Percentiles rank a stretch among this genome's conserved stretches.
Evolutionary conservation across 2,797 vertebrate species (phyloP).

Genomic region (Myotis myotis): DNA sequence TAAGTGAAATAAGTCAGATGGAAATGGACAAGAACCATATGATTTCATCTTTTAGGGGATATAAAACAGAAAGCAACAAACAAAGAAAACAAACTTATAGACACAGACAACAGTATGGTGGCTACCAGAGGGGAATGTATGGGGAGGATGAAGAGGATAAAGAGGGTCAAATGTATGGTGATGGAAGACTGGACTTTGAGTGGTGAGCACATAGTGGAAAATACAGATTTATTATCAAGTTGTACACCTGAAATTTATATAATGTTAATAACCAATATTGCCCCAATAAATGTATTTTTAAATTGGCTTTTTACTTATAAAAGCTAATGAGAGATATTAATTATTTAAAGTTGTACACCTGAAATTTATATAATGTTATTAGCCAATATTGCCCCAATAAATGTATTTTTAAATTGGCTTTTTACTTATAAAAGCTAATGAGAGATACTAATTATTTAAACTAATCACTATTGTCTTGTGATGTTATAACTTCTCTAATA

Average conservation of each 20-base stretch:
- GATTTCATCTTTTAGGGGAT: background rate
- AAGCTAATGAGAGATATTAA: background rate
- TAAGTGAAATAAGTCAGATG: background rate
- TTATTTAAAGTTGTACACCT: background rate
- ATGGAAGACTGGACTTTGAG: background rate
- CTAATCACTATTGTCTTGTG: background rate
- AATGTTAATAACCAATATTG: background rate
- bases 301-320: background rate
- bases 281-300: background rate
- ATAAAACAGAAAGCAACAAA: background rate
- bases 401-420: background rate
- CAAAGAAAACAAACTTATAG: background rate
- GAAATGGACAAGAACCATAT: background rate
- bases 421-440: constrained; percentile 28
- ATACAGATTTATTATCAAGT: background rate
- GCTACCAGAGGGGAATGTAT: background rate
- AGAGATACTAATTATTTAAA: background rate
- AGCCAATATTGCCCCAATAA: background rate
- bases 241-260: background rate
- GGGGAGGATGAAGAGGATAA: background rate
- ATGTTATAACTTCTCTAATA: constrained; percentile 44
- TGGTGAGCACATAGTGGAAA: background rate
- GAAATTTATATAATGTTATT: background rate
- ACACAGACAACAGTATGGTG: background rate
- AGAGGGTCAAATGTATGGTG: background rate